Percentiles rank a stretch among this genome's conserved stretches.
These are phyloP conservation scores for Pherbina coryleti DNA, from an alignment of 2,888 invertebrate genomes.

Conservation along the genomic window DNA sequence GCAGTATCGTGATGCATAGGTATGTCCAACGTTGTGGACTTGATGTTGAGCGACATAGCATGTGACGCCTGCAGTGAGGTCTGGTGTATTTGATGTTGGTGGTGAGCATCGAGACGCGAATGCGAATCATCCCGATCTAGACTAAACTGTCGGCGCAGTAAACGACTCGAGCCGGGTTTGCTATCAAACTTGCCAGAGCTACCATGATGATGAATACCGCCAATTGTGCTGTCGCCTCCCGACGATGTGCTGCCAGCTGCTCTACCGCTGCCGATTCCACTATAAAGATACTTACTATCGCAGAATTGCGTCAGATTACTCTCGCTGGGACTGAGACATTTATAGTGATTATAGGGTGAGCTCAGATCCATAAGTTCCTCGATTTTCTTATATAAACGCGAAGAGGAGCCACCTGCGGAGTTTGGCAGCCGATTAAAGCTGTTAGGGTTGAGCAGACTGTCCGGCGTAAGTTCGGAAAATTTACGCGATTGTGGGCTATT, in stretches of 20 bases:
- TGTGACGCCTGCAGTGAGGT: slow-evolving; percentile 58
- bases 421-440: slow-evolving; percentile 67
- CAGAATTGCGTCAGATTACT: slow-evolving; percentile 68
- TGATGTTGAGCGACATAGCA: slow-evolving; percentile 53
- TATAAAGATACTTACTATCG: slow-evolving; percentile 67
- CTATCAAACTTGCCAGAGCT: slow-evolving; percentile 60
- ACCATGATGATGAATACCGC: slow-evolving; percentile 46
- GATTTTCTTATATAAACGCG: slow-evolving; percentile 67
- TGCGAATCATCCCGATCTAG: slow-evolving; percentile 76
- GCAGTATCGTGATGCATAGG: slow-evolving; percentile 66
- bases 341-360: slow-evolving; percentile 82
- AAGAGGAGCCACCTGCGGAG: slow-evolving; percentile 66
- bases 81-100: slow-evolving; percentile 52
- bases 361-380: slow-evolving; percentile 75
- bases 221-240: slow-evolving; percentile 52
- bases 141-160: slow-evolving; percentile 78
- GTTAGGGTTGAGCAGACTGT: slow-evolving; percentile 65
- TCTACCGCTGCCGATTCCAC: slow-evolving; percentile 45
- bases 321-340: slow-evolving; percentile 78
- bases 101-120: slow-evolving; percentile 57
- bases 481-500: slow-evolving; percentile 65
- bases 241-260: slow-evolving; percentile 52
- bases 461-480: slow-evolving; percentile 66
- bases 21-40: slow-evolving; percentile 64
- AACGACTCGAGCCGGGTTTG: slow-evolving; percentile 70